Evolutionary conservation across 2,113 vertebrate genomes (phyloP).

Genomic region (Alexandromys fortis): DNA sequence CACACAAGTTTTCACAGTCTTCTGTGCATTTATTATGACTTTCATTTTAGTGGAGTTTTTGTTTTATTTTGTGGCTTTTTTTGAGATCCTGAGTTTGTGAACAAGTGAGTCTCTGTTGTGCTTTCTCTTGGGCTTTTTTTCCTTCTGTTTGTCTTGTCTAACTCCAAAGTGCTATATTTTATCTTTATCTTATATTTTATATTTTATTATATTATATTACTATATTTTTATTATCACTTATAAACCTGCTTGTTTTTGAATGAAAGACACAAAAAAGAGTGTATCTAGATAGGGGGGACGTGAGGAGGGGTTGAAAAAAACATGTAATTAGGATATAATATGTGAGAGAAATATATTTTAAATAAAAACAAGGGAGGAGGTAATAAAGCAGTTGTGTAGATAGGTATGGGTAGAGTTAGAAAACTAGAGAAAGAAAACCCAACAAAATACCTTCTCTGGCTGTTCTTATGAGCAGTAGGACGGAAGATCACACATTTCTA

Average conservation of each 20-base stretch:
- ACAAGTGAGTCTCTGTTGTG: too few relatives aligned
- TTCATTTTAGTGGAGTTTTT: background rate
- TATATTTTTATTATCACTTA: background rate
- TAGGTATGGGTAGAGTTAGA: background rate
- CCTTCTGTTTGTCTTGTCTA: background rate
- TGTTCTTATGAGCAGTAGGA: background rate
- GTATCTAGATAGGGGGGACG: accelerated
- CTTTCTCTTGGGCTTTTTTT: background rate
- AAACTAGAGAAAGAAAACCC: background rate
- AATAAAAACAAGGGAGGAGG: background rate
- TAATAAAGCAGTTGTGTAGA: background rate
- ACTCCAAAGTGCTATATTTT: background rate
- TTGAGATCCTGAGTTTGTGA: background rate
- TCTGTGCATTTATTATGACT: background rate
- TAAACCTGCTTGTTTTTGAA: background rate
- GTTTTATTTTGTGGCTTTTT: background rate
- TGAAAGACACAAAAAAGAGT: background rate
- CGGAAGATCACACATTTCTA: accelerated
- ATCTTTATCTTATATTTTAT: background rate
- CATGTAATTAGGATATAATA: background rate
- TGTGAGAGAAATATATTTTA: background rate
- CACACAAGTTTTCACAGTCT: background rate
- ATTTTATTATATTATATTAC: background rate
- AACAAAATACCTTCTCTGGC: background rate
- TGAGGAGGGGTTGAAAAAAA: background rate